phyloP scores from a whole-genome alignment of 2,888 invertebrate genomes.

The Stramonita haemastoma region DNA sequence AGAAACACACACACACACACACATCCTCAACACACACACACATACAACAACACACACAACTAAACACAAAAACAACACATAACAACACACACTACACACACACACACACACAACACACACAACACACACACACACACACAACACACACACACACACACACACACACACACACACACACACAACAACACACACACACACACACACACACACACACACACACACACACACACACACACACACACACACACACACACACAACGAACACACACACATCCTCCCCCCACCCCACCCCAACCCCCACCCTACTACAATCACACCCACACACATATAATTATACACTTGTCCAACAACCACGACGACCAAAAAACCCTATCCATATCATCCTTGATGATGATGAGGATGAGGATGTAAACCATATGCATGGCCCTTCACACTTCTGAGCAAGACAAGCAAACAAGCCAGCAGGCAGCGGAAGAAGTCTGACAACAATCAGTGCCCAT shows the following conservation, averaged over 20 bases:
- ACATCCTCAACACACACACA: neutral
- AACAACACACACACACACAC: neutral
- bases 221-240: slow-evolving; percentile 18
- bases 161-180: neutral
- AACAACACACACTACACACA: neutral
- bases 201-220: neutral
- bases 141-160: neutral
- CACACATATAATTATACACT: neutral
- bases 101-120: neutral
- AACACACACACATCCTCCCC: too few relatives aligned
- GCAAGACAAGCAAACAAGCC: too few relatives aligned
- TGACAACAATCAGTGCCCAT: too few relatives aligned
- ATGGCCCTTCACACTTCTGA: too few relatives aligned
- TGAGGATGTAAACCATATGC: too few relatives aligned
- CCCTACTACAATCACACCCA: neutral
- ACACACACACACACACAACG: too few relatives aligned
- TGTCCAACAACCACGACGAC: neutral
- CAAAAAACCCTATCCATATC: neutral
- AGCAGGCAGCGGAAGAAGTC: too few relatives aligned
- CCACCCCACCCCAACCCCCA: too few relatives aligned
- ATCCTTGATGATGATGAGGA: too few relatives aligned
- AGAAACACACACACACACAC: neutral
- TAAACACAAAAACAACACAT: neutral
- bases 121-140: neutral
- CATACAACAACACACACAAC: neutral